Base-by-base conservation (phyloP, 2,888 invertebrate genomes). In the Dolomedes plantarius region DNA sequence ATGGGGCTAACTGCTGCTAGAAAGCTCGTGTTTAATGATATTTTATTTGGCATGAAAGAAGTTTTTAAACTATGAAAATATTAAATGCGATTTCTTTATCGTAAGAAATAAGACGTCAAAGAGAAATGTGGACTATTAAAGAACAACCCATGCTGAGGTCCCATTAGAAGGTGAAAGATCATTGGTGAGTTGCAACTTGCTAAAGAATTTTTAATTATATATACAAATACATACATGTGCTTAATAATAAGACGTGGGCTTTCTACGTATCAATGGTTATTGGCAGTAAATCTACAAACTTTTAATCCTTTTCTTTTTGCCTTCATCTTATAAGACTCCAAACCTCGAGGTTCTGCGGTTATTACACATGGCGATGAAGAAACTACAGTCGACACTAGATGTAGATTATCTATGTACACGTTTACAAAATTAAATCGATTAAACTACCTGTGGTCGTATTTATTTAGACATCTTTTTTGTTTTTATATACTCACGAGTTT, bases 221-320 rank as follows among this genome's bases (percentile, higher is more conserved):
- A 68, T 86, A 86, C 86, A 86, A 68, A 74, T 86, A 86, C 86
- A 86, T 86, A 80, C 79, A 86, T 71, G 80, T 86, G 86, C 86
- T 76, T 72, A 23, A 77, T 77, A 77, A 78, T 79, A 79, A 86
- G 85, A 78, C 41, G 78, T 86, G 85, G 85, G 78, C 74, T 86
- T 83, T 56, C 85, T 86, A 86, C 85, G 78, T 86, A 86, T 86
- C 73, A 78, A 56, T 75, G 64, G 83, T 86, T 85, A 74, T 73
- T 77, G 85, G 74, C 85, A 78, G 74, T 85, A 69, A 41, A 69
- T 56, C 74, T 85, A 78, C 77, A 85, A 68, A 50, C 50, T 74
- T 78, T 86, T 68, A 78, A 68, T 74, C 65, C 50, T 77, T 72
- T 73, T 46, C 72, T 71, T 69, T 72, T 73, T 65, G 46, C 77